Evolutionary conservation across 2,888 invertebrate genomes (phyloP), one percentile per base, ranked within the genome.

Genomic region (Pediacus dermestoides): DNA sequence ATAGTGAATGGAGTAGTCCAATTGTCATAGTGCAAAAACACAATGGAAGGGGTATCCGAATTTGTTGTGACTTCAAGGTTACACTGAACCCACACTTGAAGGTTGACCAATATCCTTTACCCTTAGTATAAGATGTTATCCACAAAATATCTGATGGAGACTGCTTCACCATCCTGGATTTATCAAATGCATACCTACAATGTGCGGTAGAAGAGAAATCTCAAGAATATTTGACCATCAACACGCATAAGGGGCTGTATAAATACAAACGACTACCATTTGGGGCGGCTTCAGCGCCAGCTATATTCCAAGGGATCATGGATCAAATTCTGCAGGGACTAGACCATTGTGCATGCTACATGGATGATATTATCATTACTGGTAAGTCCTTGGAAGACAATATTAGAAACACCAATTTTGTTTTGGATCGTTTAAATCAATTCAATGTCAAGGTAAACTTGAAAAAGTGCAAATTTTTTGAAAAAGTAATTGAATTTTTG

Each of bases 41-140:
- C 15, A 48, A 49, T 28, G 39, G 37, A 13, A 25, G 30, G 14
- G 34, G 39, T 3, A 39, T 59, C 3, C 28, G 61, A 33, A 44
- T 64, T 8, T 61, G 58, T 36, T 50, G 56, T 3, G 57, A 67
- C 50, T 59, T 55, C 36, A 43, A 61, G 50, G 44, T 42, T 32
- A 57, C 58, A 1, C 4, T 57, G 9, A 62, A 63, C 38, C 37
- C 23, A 8, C 44, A 38, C 4, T 30, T 59, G 14, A 45, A 57
- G 26, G 39, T 38, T 12, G 53, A 58, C 9, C 57, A 58, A 34
- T 61, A 55, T 31, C 55, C 57, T 8, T 48, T 64, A 33, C 61
- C 62, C 2, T 37, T 47, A 18, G 50, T 55, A 7, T 52, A 58
- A 21, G 61, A 63, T 35, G 52, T 64, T 26, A 57, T 58, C 41